Percentiles rank a stretch among this genome's conserved stretches.
Conservation (phyloP, 2,888 invertebrate species). For the Cerceris rybyensis region DNA sequence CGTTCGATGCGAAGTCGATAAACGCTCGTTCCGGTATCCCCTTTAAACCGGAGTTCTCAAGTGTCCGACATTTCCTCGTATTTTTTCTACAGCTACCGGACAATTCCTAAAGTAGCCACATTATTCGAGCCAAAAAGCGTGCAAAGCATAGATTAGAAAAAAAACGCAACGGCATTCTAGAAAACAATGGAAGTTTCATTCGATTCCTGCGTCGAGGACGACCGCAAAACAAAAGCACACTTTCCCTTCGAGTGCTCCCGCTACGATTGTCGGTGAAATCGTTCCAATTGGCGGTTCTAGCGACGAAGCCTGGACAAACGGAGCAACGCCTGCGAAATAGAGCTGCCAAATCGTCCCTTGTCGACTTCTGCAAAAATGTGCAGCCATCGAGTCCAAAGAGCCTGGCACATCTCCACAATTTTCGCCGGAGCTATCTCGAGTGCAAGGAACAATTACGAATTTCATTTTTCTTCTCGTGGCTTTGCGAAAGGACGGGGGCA, state of each 20-base stretch:
- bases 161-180: not conserved
- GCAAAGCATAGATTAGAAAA: not conserved
- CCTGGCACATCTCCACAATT: no score
- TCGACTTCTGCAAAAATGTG: no score
- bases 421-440: no score
- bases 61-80: no score
- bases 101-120: no score
- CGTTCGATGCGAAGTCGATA: not conserved
- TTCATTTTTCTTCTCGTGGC: no score
- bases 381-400: no score
- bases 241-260: constrained; percentile 8
- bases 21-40: not conserved
- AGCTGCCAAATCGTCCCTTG: no score
- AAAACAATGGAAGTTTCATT: not conserved
- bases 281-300: constrained; percentile 44
- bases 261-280: constrained; percentile 34
- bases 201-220: not conserved
- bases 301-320: constrained; percentile 15
- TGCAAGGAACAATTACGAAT: no score
- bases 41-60: no score
- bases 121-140: no score
- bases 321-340: not conserved
- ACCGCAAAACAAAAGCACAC: not conserved
- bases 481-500: not conserved
- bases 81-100: no score